These are phyloP conservation scores for Drosophila sordidula DNA, from an alignment of 2,888 invertebrate genomes.

Conservation along the genomic window DNA sequence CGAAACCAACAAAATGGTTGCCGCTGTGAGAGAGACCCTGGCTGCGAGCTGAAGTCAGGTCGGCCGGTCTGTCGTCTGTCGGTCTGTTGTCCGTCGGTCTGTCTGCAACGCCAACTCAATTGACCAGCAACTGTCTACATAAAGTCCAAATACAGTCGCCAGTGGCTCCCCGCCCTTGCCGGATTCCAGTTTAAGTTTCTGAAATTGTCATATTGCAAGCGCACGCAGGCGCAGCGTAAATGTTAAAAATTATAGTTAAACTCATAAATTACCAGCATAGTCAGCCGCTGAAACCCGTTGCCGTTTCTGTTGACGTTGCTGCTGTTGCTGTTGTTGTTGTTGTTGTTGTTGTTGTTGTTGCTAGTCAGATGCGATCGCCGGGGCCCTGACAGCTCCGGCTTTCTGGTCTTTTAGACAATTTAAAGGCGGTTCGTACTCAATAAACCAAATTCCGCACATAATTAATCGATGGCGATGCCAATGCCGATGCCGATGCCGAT, in stretches of 20 bases:
- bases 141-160: constrained; percentile 73
- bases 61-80: neutral
- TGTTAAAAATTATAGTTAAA: constrained; percentile 81
- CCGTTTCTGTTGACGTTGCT: constrained; percentile 7
- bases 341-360: constrained; percentile 11
- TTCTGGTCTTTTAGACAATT: constrained; percentile 80
- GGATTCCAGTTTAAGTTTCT: constrained; percentile 18
- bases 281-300: constrained; percentile 70
- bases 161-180: constrained; percentile 15
- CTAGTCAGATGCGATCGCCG: constrained; percentile 36
- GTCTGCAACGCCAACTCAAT: constrained; percentile 69
- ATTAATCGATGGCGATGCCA: constrained; percentile 80
- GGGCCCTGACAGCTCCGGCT: constrained; percentile 70
- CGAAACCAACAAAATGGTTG: constrained; percentile 79
- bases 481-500: constrained; percentile 16
- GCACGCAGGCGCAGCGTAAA: constrained; percentile 82
- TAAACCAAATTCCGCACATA: constrained; percentile 83
- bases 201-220: constrained; percentile 81
- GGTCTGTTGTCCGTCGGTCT: neutral
- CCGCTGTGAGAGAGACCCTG: constrained; percentile 49
- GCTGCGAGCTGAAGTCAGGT: constrained; percentile 8
- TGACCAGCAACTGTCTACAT: constrained; percentile 76
- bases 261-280: constrained; percentile 81
- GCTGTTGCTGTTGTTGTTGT: constrained; percentile 5
- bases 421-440: constrained; percentile 82